These are phyloP conservation scores for Cataglyphis hispanica DNA, from an alignment of 1,140 invertebrate species.

Conservation along the genomic window DNA sequence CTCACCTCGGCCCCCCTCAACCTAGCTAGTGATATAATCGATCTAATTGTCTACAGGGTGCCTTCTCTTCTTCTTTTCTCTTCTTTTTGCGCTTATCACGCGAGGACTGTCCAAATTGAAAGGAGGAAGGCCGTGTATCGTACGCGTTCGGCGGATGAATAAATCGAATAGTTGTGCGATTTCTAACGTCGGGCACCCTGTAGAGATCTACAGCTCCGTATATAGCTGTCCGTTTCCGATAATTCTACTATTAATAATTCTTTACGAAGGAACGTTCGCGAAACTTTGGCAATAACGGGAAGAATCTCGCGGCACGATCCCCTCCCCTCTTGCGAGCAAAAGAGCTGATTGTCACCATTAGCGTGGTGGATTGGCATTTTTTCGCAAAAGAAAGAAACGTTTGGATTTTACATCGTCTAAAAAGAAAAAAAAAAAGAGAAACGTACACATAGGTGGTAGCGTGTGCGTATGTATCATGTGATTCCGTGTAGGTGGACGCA, in stretches of 20 bases:
- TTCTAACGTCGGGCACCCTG: conserved; percentile 61
- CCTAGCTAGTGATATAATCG: conserved; percentile 80
- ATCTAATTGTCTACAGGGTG: conserved; percentile 71
- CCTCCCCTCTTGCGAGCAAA: conserved; percentile 28
- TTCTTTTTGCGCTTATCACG: background rate
- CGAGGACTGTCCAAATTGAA: conserved; percentile 29
- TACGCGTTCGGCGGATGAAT: background rate
- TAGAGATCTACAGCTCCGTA: conserved; percentile 57
- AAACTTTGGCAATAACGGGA: conserved; percentile 47
- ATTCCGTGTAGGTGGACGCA: background rate
- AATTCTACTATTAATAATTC: conserved; percentile 46
- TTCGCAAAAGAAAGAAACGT: background rate
- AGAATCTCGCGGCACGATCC: background rate
- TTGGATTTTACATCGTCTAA: background rate
- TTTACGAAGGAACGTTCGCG: conserved; percentile 15
- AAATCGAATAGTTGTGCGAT: conserved; percentile 25
- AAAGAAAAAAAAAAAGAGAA: background rate
- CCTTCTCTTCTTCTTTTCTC: background rate
- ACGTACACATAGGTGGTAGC: background rate
- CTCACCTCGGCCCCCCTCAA: conserved; percentile 85
- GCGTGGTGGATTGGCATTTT: background rate
- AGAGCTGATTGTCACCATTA: conserved; percentile 55
- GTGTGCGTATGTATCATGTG: conserved; percentile 25
- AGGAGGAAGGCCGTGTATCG: conserved; percentile 58
- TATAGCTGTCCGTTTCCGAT: conserved; percentile 50